Conservation (phyloP, 2,797 vertebrate species). For the Eulemur mongoz region DNA sequence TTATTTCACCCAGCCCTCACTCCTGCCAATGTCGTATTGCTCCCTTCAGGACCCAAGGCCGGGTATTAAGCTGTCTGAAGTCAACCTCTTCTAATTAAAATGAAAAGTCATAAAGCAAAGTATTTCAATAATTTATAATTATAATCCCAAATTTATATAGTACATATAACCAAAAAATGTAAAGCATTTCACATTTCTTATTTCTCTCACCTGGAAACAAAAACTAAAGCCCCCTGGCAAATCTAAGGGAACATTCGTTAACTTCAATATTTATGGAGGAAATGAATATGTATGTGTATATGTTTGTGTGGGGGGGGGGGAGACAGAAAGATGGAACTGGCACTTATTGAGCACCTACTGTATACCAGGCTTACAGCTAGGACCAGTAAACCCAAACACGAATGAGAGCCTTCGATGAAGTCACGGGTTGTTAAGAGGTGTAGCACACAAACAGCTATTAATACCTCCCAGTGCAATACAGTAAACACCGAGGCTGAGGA, state of each 20-base stretch:
- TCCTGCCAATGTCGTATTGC: constrained; percentile 1
- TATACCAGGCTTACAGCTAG: background rate
- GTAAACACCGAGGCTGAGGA: background rate
- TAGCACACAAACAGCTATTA: background rate
- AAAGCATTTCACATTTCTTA: constrained; percentile 53
- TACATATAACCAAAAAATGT: constrained; percentile 39
- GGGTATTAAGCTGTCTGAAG: constrained; percentile 80
- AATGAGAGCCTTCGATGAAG: background rate
- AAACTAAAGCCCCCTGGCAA: constrained; percentile 31
- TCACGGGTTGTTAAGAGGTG: background rate
- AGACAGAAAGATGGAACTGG: background rate
- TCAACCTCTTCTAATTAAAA: constrained; percentile 81
- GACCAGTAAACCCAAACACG: background rate
- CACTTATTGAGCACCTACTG: background rate
- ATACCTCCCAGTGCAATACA: background rate
- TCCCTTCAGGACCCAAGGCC: constrained; percentile 38
- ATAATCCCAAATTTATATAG: constrained; percentile 42
- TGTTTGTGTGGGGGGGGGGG: background rate
- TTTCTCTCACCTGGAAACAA: constrained; percentile 62
- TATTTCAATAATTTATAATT: constrained; percentile 75
- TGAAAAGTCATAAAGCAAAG: constrained; percentile 80
- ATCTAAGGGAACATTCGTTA: constrained; percentile 34
- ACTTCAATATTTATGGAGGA: constrained; percentile 40
- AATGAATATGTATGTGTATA: background rate
- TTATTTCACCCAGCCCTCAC: constrained; percentile 7